Evolutionary conservation across 64 coral and sea anemone genomes (phyloP), one percentile per base, ranked within the genome.

Genomic region (Cladopsammia gracilis): DNA sequence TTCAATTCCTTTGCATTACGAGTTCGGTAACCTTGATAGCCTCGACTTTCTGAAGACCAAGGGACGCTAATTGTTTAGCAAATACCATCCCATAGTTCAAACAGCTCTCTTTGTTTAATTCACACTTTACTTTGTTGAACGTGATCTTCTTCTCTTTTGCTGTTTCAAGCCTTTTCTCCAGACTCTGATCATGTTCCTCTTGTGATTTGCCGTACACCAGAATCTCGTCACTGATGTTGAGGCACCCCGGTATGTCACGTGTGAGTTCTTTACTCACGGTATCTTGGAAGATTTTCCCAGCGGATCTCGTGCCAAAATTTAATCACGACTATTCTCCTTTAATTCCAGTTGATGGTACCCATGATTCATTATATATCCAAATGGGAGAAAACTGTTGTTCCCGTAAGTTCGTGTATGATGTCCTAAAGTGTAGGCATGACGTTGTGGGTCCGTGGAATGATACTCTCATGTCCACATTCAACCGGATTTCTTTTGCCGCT

Each of bases 1-100:
- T 87, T 87, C 16, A 87, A 68, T 52, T 87, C 85, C 48, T 71
- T 71, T 3, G 67, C 86, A 75, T 73, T 88, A 19, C 56, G 46
- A 23, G 69, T 20, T 74, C 56, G n/a, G 86, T 58, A 12, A 50
- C 86, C 56, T 54, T 88, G 57, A 88, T 88, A 23, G 86, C 86
- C 10, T 26, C 66, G 14, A 88, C 86, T 24, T 88, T 88, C 20
- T 24, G 24, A 42, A 24, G 54, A 48, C 64, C 79, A 14, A 52
- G 54, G 50, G 19, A 48, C n/a, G 51, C 74, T 19, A 13, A 53
- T 58, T 81, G 7, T 56, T 81, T 81, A 10, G 59, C 48, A 48
- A 64, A 84, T 15, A 61, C 43, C 53, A 82, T 56, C 56, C 78
- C 20, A n/a, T 60, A 82, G 12, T 82, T 62, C 53, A 82, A 25